A percentile compares a stretch with the other conserved stretches of the same genome.
These are phyloP conservation scores for Anastatus disparis DNA, from an alignment of 1,140 invertebrate species.

Conservation along the genomic window DNA sequence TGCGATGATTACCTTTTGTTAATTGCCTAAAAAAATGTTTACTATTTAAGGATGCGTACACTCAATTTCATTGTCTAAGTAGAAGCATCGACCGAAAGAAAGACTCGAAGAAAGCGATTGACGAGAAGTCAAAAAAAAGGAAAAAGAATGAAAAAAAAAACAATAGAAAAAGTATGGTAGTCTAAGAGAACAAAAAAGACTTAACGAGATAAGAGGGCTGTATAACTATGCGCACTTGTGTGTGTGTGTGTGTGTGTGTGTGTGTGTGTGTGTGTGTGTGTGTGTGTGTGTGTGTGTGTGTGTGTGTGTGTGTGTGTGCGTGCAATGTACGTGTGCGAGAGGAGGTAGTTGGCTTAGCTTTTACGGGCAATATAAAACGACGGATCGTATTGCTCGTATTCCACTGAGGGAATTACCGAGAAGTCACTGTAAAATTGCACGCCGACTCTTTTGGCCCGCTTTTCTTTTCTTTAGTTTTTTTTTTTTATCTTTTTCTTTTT, in stretches of 20 bases:
- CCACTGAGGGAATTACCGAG: conserved; percentile 29
- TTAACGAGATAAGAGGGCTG: conserved; percentile 37
- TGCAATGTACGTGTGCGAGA: no score
- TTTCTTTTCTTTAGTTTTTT: no score
- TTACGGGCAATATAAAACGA: conserved; percentile 39
- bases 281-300: no score
- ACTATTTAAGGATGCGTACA: no score
- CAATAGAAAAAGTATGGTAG: neutral
- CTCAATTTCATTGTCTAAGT: no score
- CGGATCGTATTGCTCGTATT: conserved; percentile 39
- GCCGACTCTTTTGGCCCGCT: neutral
- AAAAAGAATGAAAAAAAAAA: neutral
- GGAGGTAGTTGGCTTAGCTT: conserved; percentile 25
- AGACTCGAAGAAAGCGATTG: neutral
- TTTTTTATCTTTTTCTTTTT: no score
- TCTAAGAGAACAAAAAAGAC: neutral
- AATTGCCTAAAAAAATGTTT: no score
- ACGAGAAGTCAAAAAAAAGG: neutral
- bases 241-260: no score
- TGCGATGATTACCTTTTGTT: no score
- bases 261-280: no score
- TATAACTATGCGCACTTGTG: neutral
- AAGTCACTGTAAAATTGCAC: conserved; percentile 39
- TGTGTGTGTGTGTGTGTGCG: no score
- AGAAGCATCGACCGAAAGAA: no score